Evolutionary conservation across 1,140 invertebrate genomes (phyloP).

Genomic region (Plectrocnemia conspersa): DNA sequence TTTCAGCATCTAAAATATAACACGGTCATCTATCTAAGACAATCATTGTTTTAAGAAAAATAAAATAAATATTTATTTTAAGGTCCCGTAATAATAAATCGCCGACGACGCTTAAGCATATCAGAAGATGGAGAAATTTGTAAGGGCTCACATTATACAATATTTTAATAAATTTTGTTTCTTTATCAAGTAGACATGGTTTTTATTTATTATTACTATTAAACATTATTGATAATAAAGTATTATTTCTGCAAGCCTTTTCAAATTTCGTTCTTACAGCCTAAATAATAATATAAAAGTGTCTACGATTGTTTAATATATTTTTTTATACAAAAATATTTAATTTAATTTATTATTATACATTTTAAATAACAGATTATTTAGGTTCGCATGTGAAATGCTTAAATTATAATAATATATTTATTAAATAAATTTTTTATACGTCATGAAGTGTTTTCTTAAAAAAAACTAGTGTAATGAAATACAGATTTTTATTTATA

Average conservation of each 20-base stretch:
- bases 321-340: background rate
- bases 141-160: no score
- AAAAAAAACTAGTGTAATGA: no score
- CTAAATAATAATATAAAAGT: background rate
- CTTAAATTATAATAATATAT: no score
- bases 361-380: background rate
- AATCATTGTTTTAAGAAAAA: no score
- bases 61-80: no score
- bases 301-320: background rate
- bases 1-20: background rate
- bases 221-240: background rate
- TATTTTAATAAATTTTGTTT: no score
- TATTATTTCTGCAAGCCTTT: no score
- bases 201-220: background rate
- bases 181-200: background rate
- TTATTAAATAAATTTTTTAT: background rate
- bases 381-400: no score
- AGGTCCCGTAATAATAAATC: conserved; percentile 50
- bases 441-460: no score
- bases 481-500: no score
- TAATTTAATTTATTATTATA: background rate
- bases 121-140: conserved; percentile 57
- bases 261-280: background rate
- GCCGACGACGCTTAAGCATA: conserved; percentile 53
- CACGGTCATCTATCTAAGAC: conserved; percentile 1